Base-by-base conservation (phyloP, 2,113 vertebrate species). In the Butorides virescens region DNA sequence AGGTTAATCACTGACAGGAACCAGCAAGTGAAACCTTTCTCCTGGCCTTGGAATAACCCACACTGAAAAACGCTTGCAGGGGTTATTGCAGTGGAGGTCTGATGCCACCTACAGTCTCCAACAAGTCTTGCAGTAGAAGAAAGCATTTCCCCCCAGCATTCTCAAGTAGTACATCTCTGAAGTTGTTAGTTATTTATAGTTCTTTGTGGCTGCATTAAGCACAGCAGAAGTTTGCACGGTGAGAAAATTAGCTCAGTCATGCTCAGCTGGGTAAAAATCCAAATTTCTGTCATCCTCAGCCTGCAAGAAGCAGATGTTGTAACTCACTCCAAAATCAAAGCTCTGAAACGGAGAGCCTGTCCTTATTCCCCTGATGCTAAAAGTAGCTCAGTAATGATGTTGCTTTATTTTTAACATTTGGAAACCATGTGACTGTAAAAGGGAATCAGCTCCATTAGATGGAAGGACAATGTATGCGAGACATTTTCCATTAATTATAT, bases 81-180 rank as follows among this genome's bases (percentile, higher is more conserved):
- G 14, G n/a, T 63, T 87, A 34, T 77, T 75, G 26, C 3, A 2
- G 58, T 92, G 67, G 93, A 95, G 14, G 25, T 93, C 73, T 96
- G 63, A 91, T 94, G 97, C 97, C 97, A 96, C 82, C 97, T 97
- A 95, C 91, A 88, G 97, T 81, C 75, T 95, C 61, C n/a, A 76
- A 32, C 53, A 75, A 49, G 91, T 37, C 79, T 90, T 96, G 94
- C 97, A 95, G 46, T 29, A 42, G 46, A 55, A 88, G 9, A 75
- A 90, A 1, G 47, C 29, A 23, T 30, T 65, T 83, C 37, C 37
- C 16, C 20, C 70, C 66, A 50, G 62, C 55, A 58, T 70, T 89
- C 90, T 75, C 27, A 72, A 86, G 75, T 86, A 62, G 30, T 29
- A 63, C 46, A 72, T 52, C 86, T 86, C 44, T 86, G 55, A 53